Evolutionary conservation across 2,113 vertebrate species (phyloP).

Genomic region (Thalassoma bifasciatum): DNA sequence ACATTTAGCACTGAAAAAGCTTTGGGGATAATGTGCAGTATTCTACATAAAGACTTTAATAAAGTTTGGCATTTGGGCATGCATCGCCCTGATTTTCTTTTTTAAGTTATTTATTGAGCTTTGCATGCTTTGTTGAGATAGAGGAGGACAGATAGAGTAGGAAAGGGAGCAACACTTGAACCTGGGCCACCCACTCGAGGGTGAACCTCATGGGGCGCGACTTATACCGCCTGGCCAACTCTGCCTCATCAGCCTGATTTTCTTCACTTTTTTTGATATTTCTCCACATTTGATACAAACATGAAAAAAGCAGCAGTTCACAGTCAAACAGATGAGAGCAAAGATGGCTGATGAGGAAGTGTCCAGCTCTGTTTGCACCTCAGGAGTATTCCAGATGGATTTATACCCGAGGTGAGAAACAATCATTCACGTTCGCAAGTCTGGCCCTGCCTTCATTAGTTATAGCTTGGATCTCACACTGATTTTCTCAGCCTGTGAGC

Average conservation of each 20-base stretch:
- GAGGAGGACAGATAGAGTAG: too few relatives aligned
- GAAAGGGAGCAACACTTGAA: too few relatives aligned
- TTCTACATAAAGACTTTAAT: neutral
- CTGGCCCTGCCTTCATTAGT: constrained; percentile 65
- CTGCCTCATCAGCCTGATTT: too few relatives aligned
- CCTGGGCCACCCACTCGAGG: too few relatives aligned
- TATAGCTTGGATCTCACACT: constrained; percentile 56
- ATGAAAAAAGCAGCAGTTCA: constrained; percentile 9
- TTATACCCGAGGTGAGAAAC: constrained; percentile 71
- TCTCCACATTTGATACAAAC: constrained; percentile 5
- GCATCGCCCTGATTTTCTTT: neutral
- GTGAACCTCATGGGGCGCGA: too few relatives aligned
- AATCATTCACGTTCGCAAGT: constrained; percentile 65
- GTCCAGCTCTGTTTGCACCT: constrained; percentile 63
- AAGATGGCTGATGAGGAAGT: constrained; percentile 17
- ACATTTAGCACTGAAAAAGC: too few relatives aligned
- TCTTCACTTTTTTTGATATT: neutral
- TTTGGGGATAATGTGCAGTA: neutral
- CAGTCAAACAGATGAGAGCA: constrained; percentile 28
- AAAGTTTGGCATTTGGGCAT: neutral
- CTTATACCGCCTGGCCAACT: too few relatives aligned
- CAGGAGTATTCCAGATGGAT: constrained; percentile 56
- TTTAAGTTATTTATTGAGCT: too few relatives aligned
- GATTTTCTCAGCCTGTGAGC: constrained; percentile 40
- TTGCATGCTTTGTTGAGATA: too few relatives aligned